Evolutionary conservation across 1,140 invertebrate species (phyloP), one percentile per base, ranked within the genome.

Genomic region (Panulirus ornatus): DNA sequence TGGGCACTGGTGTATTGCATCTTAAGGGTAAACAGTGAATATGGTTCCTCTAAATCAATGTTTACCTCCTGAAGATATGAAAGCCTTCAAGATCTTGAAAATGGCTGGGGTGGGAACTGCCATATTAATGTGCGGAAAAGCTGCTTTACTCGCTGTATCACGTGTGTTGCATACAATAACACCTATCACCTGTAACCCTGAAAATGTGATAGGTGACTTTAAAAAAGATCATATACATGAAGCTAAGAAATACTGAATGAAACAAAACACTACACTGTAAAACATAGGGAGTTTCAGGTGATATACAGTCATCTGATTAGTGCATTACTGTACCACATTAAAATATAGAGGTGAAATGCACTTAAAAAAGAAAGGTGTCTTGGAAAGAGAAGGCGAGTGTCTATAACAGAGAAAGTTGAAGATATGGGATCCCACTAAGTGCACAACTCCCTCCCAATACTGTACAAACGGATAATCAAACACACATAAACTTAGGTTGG

Each of bases 71-170:
- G 78, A 71, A 9, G 14, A 44, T 16, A 88, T 51, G 27, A 79
- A 88, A 2, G 76, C 42, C 22, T 81, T 42, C 0, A 88, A 70
- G 19, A 88, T 82, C 34, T 47, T 88, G 36, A 38, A 36, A 30
- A 88, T 82, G 30, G 78, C 14, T 70, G 86, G 78, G 27, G 44
- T 38, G 36, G 86, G 86, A 22, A 82, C 44, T 44, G 86, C 86
- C 63, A 88, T n/a, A 58, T 88, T 88, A 38, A 88, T 73, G 42
- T 88, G 54, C n/a, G 86, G 86, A 82, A 88, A 88, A 16, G 78
- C 58, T n/a, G 66, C 58, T 51, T 78, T 88, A 27, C 54, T 82
- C 1, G n/a, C 27, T 16, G 16, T 22, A 58, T 88, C 86, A 27
- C 38, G 22, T 19, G 70, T 88, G 30, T 88, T 88, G 30, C 86